Base-by-base conservation (phyloP, 2,113 vertebrate genomes). In the Nothobranchius kuhntae region DNA sequence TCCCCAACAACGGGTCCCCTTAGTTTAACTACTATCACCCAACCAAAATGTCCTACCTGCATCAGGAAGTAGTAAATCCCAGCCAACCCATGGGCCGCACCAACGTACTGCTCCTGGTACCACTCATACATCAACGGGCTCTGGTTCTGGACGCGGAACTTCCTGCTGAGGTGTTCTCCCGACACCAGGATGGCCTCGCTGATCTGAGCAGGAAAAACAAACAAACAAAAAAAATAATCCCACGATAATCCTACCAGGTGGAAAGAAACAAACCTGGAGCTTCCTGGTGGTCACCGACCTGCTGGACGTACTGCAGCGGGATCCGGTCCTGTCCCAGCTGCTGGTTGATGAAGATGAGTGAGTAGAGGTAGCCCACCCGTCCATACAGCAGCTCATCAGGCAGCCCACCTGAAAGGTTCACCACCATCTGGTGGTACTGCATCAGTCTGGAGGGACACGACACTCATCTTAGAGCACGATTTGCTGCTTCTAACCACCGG, bases 51-150 rank as follows among this genome's bases (percentile, higher is more conserved):
- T 30, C 42, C 36, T 13, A 98, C 98, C 96, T 98, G 96, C 96
- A 99, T 95, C 71, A 99, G 94, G 82, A 86, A 98, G 84, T 99
- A 99, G 75, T 98, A 98, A 88, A 99, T 99, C 52, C 98, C 98
- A 3, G 97, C 92, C 63, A 99, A 90, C 10, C 98, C 98, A 3
- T 99, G 97, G 36, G 97, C 98, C 0, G 98, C 95, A 2, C 98
- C 98, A 0, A 99, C 93, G 0, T 98, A 99, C 85, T 96, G 94
- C 74, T 99, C 96, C 83, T 95, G 93, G 91, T 98, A 98, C 96
- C 96, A 98, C 79, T 98, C 97, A 13, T 95, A 98, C 94, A 99
- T 95, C 74, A 99, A 91, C 0, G 97, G 97, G 61, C 91, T 95
- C 73, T 94, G 95, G 3, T 91, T 89, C 68, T 92, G 91, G 42